Base-by-base conservation (phyloP, 2,888 invertebrate species). In the Heliconius aoede region DNA sequence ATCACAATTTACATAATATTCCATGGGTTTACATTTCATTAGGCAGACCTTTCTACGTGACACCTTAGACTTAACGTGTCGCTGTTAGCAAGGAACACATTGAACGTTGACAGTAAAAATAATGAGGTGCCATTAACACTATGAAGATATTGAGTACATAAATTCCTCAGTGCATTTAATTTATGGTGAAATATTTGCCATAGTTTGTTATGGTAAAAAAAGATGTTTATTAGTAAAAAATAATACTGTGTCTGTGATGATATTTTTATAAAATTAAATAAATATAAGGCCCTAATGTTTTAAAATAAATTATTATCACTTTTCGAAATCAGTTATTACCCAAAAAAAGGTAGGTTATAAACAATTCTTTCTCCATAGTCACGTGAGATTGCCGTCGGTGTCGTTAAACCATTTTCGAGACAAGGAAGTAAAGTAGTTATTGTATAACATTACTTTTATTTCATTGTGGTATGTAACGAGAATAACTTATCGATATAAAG, bases 21-120 rank as follows among this genome's bases (percentile, higher is more conserved):
- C 13, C 1, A 32, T 55, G 32, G 32, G 55, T 32, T 55, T 51
- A 55, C 55, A 69, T 69, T 4, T 69, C 69, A 69, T 69, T 69
- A 69, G 69, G 55, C 30, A 69, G 68, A 51, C 51, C 51, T 30
- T n/a, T 46, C n/a, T 69, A 21, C n/a, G 30, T 55, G 69, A 24
- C 30, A 30, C 24, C 30, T 68, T 69, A 69, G 30, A 69, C 55
- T 8, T 36, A 30, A n/a, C n/a, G n/a, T 55, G 28, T 30, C 32
- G 32, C 55, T 30, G 69, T 69, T 55, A 55, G 32, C 69, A 55
- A 32, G 24, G 55, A 55, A 24, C 30, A 8, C n/a, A n/a, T 65
- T 40, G 26, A 40, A 65, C 36, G 36, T 24, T 69, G 69, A 55
- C 69, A 55, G 69, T 32, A 69, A 69, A 55, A 55, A 55, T 51